Evolutionary conservation across 1,140 invertebrate species (phyloP), one percentile per base, ranked within the genome.

Genomic region (Macrobrachium nipponense): DNA sequence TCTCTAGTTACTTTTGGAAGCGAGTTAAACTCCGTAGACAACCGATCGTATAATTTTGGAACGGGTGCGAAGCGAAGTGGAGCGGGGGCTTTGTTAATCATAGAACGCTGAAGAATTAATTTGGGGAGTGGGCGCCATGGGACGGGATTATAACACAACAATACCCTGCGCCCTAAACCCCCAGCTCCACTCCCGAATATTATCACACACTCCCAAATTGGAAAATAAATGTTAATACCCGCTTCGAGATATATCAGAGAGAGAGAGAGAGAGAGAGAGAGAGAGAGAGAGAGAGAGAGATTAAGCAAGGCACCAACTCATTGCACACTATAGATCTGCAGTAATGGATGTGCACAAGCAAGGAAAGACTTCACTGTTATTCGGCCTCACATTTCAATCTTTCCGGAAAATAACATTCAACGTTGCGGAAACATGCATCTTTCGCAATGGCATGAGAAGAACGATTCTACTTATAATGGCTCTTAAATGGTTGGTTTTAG

Each of bases 111-210:
- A 81, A 81, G 79, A 81, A 81, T 81, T 81, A 81, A 81, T 81
- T 81, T 81, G 79, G 79, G 79, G 64, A 81, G 79, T 81, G 79
- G 43, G 79, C 66, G 79, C 79, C 79, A 23, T 11, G 79, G 79
- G 79, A 81, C 23, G 17, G 79, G 79, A 81, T 81, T 81, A 81
- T 81, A 66, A 81, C 79, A 81, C 79, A 81, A 81, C 79, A 81
- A 81, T 81, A 58, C 43, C 43, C 75, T 51, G 75, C 17, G 7
- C 58, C 75, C 51, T 51, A 51, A 51, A 59, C 75, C 75, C 75
- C 20, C 44, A 59, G 75, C 75, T 77, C 75, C 51, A 59, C 75
- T 77, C 75, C 36, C 66, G 66, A 70, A 70, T 70, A 70, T 70
- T 70, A 70, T 70, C 36, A 70, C 66, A 70, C 66, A 70, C 66